A percentile compares a stretch with the other conserved stretches of the same genome.
Evolutionary conservation across 2,797 vertebrate species (phyloP).

Genomic region (Danio kyathit): DNA sequence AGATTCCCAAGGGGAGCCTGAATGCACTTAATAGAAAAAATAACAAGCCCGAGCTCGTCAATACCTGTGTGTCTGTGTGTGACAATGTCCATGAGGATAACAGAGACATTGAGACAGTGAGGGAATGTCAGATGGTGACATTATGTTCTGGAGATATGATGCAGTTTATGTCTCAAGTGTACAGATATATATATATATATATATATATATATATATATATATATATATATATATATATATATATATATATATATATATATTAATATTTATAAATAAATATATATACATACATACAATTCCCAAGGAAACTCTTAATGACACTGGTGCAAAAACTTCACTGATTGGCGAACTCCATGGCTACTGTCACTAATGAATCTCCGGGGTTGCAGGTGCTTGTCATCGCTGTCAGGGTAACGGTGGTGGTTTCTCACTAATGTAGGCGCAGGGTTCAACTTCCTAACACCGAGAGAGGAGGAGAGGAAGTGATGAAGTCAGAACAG

Average conservation of each 20-base stretch:
- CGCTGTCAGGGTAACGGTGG: slow-evolving; percentile 69
- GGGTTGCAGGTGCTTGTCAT: slow-evolving; percentile 77
- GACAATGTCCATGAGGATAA: not conserved
- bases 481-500: not conserved
- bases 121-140: slow-evolving; percentile 22
- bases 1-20: slow-evolving; percentile 6
- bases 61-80: slow-evolving; percentile 36
- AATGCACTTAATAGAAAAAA: not conserved
- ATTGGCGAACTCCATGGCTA: slow-evolving; percentile 79
- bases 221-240: slow-evolving; percentile 11
- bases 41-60: slow-evolving; percentile 39
- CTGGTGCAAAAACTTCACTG: slow-evolving; percentile 62
- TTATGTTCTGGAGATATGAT: slow-evolving; percentile 14
- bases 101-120: slow-evolving; percentile 21
- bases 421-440: slow-evolving; percentile 69
- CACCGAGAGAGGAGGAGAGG: slow-evolving; percentile 4
- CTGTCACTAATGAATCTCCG: slow-evolving; percentile 78
- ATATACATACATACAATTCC: slow-evolving; percentile 19
- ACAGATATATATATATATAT: slow-evolving; percentile 1
- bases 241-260: slow-evolving; percentile 11
- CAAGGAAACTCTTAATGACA: slow-evolving; percentile 53
- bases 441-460: slow-evolving; percentile 61
- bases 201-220: slow-evolving; percentile 25
- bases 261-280: too few species aligned
- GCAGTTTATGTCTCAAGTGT: not conserved